These are phyloP conservation scores for Troilus luridus DNA, from an alignment of 2,888 invertebrate genomes.

Conservation along the genomic window DNA sequence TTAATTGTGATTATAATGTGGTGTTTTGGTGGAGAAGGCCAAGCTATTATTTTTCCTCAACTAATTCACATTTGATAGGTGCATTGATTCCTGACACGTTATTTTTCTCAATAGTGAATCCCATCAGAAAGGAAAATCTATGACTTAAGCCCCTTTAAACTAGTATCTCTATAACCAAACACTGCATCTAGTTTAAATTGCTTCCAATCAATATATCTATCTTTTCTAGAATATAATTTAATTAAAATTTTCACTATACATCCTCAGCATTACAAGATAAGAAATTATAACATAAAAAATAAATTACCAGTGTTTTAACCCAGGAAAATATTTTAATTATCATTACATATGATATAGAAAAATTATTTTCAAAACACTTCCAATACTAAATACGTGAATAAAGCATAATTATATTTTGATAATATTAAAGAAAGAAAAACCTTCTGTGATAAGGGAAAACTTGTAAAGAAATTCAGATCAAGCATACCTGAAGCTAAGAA, in stretches of 20 bases:
- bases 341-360: neutral
- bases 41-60: too few species aligned
- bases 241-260: neutral
- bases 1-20: too few species aligned
- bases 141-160: too few species aligned
- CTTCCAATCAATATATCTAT: too few species aligned
- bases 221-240: neutral
- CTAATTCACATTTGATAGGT: too few species aligned
- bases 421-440: neutral
- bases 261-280: neutral
- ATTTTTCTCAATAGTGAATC: too few species aligned
- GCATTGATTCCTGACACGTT: too few species aligned
- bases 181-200: too few species aligned
- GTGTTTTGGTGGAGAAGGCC: too few species aligned
- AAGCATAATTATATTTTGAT: neutral
- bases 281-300: neutral
- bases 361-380: neutral
- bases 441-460: neutral
- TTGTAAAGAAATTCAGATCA: neutral
- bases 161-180: too few species aligned
- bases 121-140: too few species aligned
- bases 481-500: constrained; percentile 80
- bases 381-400: neutral
- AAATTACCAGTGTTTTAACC: neutral
- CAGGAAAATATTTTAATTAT: too few species aligned